phyloP scores from a whole-genome alignment of 92 coral and sea anemone genomes.

The Nematostella vectensis region DNA sequence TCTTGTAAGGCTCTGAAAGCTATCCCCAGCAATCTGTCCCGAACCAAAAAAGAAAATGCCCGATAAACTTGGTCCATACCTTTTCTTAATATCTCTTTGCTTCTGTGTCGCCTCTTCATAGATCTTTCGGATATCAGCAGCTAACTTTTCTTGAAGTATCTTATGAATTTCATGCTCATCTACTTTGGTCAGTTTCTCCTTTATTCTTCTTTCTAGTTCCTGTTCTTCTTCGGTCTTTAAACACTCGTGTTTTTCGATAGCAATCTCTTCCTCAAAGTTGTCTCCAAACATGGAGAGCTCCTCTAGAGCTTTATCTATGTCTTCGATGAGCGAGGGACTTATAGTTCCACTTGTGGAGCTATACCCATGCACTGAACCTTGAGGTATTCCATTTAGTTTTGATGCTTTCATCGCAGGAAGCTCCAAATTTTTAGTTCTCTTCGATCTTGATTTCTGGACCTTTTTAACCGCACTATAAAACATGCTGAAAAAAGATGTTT shows the following conservation, averaged over 20 bases:
- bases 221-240: background rate
- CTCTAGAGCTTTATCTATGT: constrained; percentile 22
- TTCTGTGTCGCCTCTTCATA: constrained; percentile 31
- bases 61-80: too few relatives aligned
- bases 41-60: too few relatives aligned
- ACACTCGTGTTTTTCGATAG: constrained; percentile 15
- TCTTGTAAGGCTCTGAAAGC: too few relatives aligned
- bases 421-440: too few relatives aligned
- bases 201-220: background rate
- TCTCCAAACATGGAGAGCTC: constrained; percentile 32
- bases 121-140: constrained; percentile 25
- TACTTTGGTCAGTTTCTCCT: background rate
- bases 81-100: constrained; percentile 23
- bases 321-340: constrained; percentile 22
- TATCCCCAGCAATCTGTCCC: too few relatives aligned
- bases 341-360: constrained; percentile 10
- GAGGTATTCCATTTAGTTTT: too few relatives aligned
- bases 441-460: background rate
- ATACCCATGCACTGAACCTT: too few relatives aligned
- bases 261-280: background rate
- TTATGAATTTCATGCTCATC: constrained; percentile 32
- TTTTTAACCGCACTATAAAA: background rate
- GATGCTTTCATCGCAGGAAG: too few relatives aligned
- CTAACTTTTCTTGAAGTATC: constrained; percentile 21
- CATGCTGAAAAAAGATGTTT: background rate